phyloP scores from a whole-genome alignment of 1,140 invertebrate species.

The Megathymus violae region DNA sequence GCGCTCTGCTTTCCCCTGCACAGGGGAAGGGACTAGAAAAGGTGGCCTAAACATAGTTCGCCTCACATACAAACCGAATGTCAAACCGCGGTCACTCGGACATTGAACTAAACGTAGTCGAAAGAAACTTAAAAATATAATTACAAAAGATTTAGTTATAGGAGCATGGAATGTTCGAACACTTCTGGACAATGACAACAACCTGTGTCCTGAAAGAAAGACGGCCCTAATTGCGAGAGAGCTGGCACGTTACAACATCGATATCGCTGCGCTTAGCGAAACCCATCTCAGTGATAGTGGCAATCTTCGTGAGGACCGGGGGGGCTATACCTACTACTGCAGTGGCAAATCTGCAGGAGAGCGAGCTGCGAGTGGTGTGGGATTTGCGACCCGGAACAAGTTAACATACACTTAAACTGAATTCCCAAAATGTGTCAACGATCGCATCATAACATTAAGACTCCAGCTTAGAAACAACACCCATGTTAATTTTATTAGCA shows the following conservation, averaged over 20 bases:
- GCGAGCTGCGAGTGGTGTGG: conserved; percentile 34
- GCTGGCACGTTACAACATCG: conserved; percentile 37
- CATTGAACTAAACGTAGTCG: too few relatives aligned
- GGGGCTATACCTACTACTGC: conserved; percentile 42
- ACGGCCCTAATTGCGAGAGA: conserved; percentile 41
- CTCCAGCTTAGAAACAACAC: conserved; percentile 23
- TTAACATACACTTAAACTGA: conserved; percentile 9
- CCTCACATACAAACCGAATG: too few relatives aligned
- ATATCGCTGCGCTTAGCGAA: conserved; percentile 44
- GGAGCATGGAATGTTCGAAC: conserved; percentile 40
- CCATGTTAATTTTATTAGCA: conserved; percentile 35
- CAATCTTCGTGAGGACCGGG: conserved; percentile 32
- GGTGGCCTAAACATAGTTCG: too few relatives aligned
- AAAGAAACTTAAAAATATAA: too few relatives aligned
- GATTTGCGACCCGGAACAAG: conserved; percentile 36
- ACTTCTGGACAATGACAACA: conserved; percentile 32
- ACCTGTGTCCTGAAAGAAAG: conserved; percentile 39
- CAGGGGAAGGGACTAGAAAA: too few relatives aligned
- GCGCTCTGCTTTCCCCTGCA: too few relatives aligned
- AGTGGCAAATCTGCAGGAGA: conserved; percentile 23
- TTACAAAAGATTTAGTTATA: not conserved
- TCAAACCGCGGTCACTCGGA: too few relatives aligned
- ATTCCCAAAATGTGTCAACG: conserved; percentile 30
- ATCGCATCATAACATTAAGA: conserved; percentile 35
- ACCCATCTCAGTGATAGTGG: conserved; percentile 37